Evolutionary conservation across 2,888 invertebrate genomes (phyloP).

Genomic region (Parnassius orleans): DNA sequence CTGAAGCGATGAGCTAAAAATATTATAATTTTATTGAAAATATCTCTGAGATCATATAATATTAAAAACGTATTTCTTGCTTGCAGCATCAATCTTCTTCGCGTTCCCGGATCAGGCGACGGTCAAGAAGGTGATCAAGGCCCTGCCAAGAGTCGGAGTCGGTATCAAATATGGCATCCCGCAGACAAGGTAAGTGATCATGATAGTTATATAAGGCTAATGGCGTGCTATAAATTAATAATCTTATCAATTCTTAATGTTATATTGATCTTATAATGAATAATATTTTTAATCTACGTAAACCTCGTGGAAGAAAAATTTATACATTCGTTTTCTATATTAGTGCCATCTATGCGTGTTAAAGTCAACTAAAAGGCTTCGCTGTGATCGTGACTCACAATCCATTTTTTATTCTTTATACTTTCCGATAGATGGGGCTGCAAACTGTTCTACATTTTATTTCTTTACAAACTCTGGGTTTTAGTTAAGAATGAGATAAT

Average conservation of each 20-base stretch:
- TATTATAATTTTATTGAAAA: too few species aligned
- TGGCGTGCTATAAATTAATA: too few species aligned
- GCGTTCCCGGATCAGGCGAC: constrained; percentile 98
- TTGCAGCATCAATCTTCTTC: constrained; percentile 98
- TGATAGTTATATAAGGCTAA: neutral
- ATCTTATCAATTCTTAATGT: too few species aligned
- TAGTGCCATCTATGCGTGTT: constrained; percentile 43
- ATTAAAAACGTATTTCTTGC: neutral
- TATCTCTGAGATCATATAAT: neutral
- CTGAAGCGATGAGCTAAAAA: too few species aligned
- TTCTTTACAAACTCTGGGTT: too few species aligned
- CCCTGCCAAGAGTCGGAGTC: constrained; percentile 97
- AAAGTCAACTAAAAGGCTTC: constrained; percentile 37
- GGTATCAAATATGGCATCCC: constrained; percentile 99
- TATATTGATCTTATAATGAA: too few species aligned
- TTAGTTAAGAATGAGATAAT: too few species aligned
- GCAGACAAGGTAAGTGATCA: constrained; percentile 90
- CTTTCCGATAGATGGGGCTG: constrained; percentile 6
- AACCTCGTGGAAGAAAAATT: neutral
- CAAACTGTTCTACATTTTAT: neutral
- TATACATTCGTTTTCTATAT: neutral
- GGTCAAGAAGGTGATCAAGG: constrained; percentile 99
- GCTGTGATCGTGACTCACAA: neutral
- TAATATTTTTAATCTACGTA: too few species aligned
- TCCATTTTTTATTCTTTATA: neutral